A percentile compares a stretch with the other conserved stretches of the same genome.
phyloP scores from a whole-genome alignment of 2,888 invertebrate genomes.

The Drosophila parthenogenetica region DNA sequence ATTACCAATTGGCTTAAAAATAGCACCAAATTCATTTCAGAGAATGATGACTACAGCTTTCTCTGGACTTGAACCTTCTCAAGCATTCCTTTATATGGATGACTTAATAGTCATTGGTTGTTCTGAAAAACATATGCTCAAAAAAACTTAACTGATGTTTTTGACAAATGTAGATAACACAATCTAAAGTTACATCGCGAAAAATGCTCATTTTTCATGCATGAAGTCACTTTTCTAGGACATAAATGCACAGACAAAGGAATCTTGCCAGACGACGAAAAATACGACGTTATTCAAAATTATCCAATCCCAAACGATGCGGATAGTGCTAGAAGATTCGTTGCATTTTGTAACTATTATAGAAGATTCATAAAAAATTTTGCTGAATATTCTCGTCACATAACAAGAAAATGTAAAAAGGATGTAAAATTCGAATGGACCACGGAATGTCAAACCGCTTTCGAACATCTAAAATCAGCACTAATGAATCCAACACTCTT shows the following conservation, averaged over 20 bases:
- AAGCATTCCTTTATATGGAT: not conserved
- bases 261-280: not conserved
- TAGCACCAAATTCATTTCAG: too few species aligned
- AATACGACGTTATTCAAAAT: not conserved
- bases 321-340: too few species aligned
- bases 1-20: too few species aligned
- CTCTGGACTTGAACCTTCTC: too few species aligned
- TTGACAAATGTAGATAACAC: not conserved
- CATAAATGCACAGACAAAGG: too few species aligned
- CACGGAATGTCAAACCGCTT: not conserved
- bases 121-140: not conserved
- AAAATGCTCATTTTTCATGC: not conserved
- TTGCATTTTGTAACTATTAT: too few species aligned
- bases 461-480: not conserved
- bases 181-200: not conserved
- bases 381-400: not conserved
- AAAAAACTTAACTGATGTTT: slow-evolving; percentile 4
- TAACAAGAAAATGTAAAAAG: not conserved
- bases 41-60: too few species aligned
- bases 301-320: too few species aligned
- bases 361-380: too few species aligned
- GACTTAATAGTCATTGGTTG: slow-evolving; percentile 6
- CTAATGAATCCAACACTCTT: slow-evolving; percentile 1
- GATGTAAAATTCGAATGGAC: slow-evolving; percentile 4
- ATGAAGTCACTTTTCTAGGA: not conserved